Evolutionary conservation across 2,113 vertebrate species (phyloP), one percentile per base, ranked within the genome.

Genomic region (Myrmophylax atrothorax): DNA sequence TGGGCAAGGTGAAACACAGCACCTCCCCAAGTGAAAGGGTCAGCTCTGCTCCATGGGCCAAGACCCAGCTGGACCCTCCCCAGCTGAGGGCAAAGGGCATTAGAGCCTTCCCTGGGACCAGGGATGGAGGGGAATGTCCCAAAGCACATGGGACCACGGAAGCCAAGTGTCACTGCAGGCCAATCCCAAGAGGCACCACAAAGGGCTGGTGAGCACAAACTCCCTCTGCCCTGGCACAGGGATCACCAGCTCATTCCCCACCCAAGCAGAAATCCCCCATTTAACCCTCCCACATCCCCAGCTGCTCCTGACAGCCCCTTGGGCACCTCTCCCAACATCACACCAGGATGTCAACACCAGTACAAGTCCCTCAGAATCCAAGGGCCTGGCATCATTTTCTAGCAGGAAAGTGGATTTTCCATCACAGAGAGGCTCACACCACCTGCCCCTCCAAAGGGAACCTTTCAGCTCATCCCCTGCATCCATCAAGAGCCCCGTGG

Each of bases 401-500:
- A 25, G 35, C 76, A 28, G 74, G 10, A n/a, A 50, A 82, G 26
- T 0, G n/a, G 40, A 10, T 72, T 87, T 68, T n/a, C 18, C 46
- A 25, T 3, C 6, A 24, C 37, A 2, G 31, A 20, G 49, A 52
- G 31, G 18, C 1, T 78, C 13, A 6, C 9, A 28, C 24, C 22
- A 3, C 40, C 14, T 40, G 24, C 24, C 26, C 7, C 24, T 9
- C 25, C 5, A 0, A 42, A 19, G 12, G 50, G 23, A 84, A 9
- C 33, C 50, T 29, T 28, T 3, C 55, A 17, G 53, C 81, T 73
- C 64, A 67, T 28, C 18, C 44, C 31, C 67, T 38, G 70, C 28
- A 38, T 6, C 64, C 22, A 1, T 20, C 46, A 1, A 35, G 15
- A 83, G 18, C 49, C 40, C 22, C 6, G 1, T 0, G 0, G 56